These are phyloP conservation scores for Brachionus manjavacas DNA, from an alignment of 1,140 invertebrate species.

Conservation along the genomic window DNA sequence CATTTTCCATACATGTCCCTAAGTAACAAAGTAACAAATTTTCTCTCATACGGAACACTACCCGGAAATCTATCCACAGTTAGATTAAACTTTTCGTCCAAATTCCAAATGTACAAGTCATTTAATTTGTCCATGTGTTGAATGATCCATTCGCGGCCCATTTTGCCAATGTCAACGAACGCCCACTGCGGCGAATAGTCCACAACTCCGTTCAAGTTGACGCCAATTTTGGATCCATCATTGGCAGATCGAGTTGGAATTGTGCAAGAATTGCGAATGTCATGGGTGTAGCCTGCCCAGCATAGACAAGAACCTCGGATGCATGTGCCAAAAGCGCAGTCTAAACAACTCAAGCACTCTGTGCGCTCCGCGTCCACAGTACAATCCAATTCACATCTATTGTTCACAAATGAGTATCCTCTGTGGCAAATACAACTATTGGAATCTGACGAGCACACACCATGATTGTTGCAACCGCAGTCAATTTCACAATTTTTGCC, in stretches of 20 bases:
- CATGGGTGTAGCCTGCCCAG: neutral
- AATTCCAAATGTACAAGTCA: conserved; percentile 24
- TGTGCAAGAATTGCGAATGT: neutral
- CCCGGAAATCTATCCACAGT: conserved; percentile 47
- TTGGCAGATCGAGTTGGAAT: neutral
- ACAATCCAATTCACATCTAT: conserved; percentile 12
- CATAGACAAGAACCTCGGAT: neutral
- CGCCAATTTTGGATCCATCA: conserved; percentile 42
- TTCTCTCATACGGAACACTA: conserved; percentile 43
- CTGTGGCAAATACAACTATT: neutral
- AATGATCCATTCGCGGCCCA: conserved; percentile 47
- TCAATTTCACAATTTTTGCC: conserved; percentile 25
- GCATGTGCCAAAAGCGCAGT: neutral
- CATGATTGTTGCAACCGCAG: neutral
- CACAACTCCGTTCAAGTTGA: conserved; percentile 46
- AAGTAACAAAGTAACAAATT: conserved; percentile 43
- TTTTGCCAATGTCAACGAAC: conserved; percentile 48
- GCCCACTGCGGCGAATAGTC: conserved; percentile 48
- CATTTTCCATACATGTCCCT: conserved; percentile 42
- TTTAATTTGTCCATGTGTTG: conserved; percentile 40
- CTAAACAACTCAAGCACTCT: neutral
- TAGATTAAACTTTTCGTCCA: conserved; percentile 44
- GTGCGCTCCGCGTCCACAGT: neutral
- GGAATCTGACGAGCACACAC: neutral
- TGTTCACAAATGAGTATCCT: conserved; percentile 5